Conservation (phyloP, 2,797 vertebrate genomes). For the Dryobates pubescens region DNA sequence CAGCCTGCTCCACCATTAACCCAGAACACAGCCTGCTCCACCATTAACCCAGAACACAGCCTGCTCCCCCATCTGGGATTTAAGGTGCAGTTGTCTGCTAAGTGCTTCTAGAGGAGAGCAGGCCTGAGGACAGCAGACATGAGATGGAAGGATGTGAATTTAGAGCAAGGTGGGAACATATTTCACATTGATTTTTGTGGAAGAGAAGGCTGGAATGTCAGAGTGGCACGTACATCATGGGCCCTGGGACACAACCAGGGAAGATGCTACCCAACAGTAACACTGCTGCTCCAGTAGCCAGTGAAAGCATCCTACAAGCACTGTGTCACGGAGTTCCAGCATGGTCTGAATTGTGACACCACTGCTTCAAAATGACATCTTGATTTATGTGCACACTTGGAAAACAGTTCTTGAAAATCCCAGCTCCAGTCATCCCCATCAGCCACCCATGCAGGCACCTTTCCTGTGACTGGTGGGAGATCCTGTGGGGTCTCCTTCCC, state of each 20-base stretch:
- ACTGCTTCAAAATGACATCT: neutral
- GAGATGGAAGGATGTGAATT: neutral
- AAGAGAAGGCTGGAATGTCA: neutral
- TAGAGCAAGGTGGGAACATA: neutral
- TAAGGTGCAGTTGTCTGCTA: neutral
- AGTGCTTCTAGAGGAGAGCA: neutral
- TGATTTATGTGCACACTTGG: rapidly evolving
- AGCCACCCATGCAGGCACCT: neutral
- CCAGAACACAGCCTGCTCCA: neutral
- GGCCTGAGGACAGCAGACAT: neutral
- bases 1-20: no score
- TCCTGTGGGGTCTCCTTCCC: neutral
- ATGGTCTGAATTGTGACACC: rapidly evolving
- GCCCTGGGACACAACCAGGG: neutral
- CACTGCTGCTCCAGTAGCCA: neutral
- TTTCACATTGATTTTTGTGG: neutral
- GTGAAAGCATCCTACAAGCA: neutral
- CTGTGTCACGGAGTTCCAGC: neutral
- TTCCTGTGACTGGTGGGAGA: rapidly evolving
- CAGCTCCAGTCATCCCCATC: neutral
- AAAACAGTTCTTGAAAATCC: neutral
- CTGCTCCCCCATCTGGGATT: neutral
- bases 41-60: no score
- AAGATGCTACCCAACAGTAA: neutral
- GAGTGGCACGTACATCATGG: rapidly evolving